A percentile compares a stretch with the other conserved stretches of the same genome.
These are phyloP conservation scores for Asteroscopus sphinx DNA, from an alignment of 2,888 invertebrate genomes.

Conservation along the genomic window DNA sequence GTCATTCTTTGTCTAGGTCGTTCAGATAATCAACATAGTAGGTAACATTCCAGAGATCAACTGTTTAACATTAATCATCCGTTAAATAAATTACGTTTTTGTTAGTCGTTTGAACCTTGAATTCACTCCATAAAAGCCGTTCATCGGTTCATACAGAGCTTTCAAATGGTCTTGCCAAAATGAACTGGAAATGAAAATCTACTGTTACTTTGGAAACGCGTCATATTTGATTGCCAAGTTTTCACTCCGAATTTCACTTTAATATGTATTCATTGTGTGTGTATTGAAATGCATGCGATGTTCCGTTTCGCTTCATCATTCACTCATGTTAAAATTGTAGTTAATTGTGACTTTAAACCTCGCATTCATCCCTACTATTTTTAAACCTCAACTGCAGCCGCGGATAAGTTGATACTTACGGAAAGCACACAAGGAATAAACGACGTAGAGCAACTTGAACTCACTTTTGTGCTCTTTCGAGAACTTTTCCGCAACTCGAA, in stretches of 20 bases:
- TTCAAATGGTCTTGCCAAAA: constrained; percentile 12
- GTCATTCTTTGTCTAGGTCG: constrained; percentile 37
- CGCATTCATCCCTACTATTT: too few species aligned
- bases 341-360: too few species aligned
- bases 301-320: background rate
- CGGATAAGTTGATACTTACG: too few species aligned
- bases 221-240: constrained; percentile 45
- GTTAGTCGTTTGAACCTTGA: constrained; percentile 4
- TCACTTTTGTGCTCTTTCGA: too few species aligned
- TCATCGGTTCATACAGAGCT: background rate
- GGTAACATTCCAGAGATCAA: constrained; percentile 29
- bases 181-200: constrained; percentile 4
- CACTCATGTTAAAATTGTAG: too few species aligned
- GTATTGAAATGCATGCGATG: background rate
- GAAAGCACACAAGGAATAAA: too few species aligned
- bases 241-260: constrained; percentile 33
- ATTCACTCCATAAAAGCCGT: constrained; percentile 1
- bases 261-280: too few species aligned
- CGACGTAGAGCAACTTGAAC: too few species aligned
- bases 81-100: constrained; percentile 17
- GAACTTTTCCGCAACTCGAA: too few species aligned
- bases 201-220: constrained; percentile 25
- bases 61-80: constrained; percentile 23
- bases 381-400: too few species aligned
- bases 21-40: constrained; percentile 28